Evolutionary conservation across 1,140 invertebrate genomes (phyloP).

Genomic region (Glossosoma conforme): DNA sequence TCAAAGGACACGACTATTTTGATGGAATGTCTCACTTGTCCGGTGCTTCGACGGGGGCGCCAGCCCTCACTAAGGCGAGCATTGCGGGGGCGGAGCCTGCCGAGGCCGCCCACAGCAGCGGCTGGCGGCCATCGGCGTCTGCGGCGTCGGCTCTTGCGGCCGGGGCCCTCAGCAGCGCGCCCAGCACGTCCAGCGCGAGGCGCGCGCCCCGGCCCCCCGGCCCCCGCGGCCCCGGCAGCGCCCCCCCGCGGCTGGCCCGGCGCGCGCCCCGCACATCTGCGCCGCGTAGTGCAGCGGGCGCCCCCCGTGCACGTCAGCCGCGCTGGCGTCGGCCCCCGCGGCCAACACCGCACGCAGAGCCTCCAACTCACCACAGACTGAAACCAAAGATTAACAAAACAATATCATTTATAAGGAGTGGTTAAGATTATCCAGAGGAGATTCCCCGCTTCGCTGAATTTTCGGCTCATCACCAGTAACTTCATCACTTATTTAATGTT

Average conservation of each 20-base stretch:
- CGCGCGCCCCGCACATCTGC: conserved; percentile 84
- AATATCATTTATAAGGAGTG: not conserved
- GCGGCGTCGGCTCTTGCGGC: conserved; percentile 76
- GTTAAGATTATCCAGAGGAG: not conserved
- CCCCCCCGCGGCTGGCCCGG: conserved; percentile 76
- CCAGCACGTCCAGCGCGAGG: conserved; percentile 74
- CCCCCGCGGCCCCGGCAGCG: conserved; percentile 68
- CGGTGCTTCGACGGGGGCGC: conserved; percentile 68
- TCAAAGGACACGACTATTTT: no score
- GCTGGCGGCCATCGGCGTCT: conserved; percentile 89
- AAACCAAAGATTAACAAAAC: no score
- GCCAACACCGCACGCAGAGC: conserved; percentile 79
- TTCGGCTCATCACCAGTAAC: no score
- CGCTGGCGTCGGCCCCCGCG: conserved; percentile 76
- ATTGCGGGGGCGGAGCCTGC: conserved; percentile 91
- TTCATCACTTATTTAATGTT: no score
- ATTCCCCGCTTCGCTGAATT: no score
- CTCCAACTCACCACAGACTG: conserved; percentile 87
- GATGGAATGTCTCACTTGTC: conserved; percentile 62
- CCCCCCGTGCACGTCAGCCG: conserved; percentile 89
- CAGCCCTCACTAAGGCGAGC: conserved; percentile 77
- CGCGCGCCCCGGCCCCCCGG: conserved; percentile 62
- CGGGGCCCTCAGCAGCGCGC: conserved; percentile 71
- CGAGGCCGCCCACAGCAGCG: conserved; percentile 94
- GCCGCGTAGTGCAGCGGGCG: conserved; percentile 96